phyloP scores from a whole-genome alignment of 2,797 vertebrate species.

The Pterois miles region DNA sequence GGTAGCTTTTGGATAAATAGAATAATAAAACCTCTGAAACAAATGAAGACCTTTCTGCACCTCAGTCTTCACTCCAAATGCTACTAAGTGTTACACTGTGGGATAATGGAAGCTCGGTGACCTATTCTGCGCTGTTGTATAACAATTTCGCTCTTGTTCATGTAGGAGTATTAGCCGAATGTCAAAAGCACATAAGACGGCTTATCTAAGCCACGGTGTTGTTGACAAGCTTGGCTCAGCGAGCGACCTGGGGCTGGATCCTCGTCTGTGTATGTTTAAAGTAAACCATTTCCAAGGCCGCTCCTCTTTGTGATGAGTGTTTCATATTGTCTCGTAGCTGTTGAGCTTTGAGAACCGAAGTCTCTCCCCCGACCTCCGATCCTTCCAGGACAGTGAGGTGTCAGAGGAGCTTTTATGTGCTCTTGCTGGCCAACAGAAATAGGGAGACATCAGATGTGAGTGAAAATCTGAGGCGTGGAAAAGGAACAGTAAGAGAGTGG shows the following conservation, averaged over 20 bases:
- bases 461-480: constrained; percentile 32
- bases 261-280: constrained; percentile 68
- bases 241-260: constrained; percentile 37
- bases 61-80: constrained; percentile 12
- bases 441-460: constrained; percentile 47
- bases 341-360: constrained; percentile 57
- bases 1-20: neutral
- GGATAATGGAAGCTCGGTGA: constrained; percentile 40
- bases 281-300: constrained; percentile 65
- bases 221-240: constrained; percentile 68
- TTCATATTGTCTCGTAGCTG: constrained; percentile 75
- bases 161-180: constrained; percentile 49
- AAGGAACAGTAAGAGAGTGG: constrained; percentile 32
- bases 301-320: constrained; percentile 75
- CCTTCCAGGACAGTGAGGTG: constrained; percentile 66
- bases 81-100: constrained; percentile 36
- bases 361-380: constrained; percentile 48
- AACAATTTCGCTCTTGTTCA: constrained; percentile 40
- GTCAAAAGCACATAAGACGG: constrained; percentile 51
- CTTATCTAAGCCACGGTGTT: constrained; percentile 68
- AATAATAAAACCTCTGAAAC: constrained; percentile 1
- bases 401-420: constrained; percentile 58
- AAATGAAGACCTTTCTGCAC: constrained; percentile 13
- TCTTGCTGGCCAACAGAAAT: constrained; percentile 55
- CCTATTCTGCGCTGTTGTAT: constrained; percentile 32